Conservation (phyloP, 2,888 invertebrate genomes). For the Athalia circularis region DNA sequence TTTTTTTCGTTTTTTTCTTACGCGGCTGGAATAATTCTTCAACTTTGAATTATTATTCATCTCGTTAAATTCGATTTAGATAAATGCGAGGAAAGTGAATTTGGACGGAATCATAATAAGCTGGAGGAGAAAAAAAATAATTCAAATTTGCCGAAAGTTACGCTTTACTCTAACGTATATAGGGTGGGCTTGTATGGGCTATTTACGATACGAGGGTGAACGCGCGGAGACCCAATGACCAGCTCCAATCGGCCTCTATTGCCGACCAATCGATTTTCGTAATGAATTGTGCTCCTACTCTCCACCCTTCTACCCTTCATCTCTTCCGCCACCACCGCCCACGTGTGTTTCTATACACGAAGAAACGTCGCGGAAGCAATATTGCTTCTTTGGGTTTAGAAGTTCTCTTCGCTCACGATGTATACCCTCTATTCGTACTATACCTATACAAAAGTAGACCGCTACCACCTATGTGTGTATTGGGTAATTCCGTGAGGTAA, state of each 20-base stretch:
- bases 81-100: not conserved
- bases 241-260: constrained; percentile 67
- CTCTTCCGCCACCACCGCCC: not conserved
- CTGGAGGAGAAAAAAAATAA: not conserved
- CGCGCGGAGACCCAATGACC: constrained; percentile 56
- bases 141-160: constrained; percentile 12
- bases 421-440: not conserved
- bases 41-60: too few relatives aligned
- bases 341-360: not conserved
- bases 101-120: not conserved
- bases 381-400: constrained; percentile 70
- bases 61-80: too few relatives aligned
- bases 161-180: not conserved
- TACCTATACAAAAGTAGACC: not conserved
- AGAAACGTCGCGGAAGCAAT: constrained; percentile 60
- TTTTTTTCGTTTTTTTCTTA: too few relatives aligned
- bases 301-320: constrained; percentile 22
- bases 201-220: constrained; percentile 33
- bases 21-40: too few relatives aligned
- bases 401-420: constrained; percentile 51
- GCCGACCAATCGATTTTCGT: constrained; percentile 68
- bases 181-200: not conserved
- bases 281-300: constrained; percentile 69
- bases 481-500: too few relatives aligned
- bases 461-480: too few relatives aligned